Conservation (phyloP, 2,113 vertebrate species). For the Spilogale gracilis region DNA sequence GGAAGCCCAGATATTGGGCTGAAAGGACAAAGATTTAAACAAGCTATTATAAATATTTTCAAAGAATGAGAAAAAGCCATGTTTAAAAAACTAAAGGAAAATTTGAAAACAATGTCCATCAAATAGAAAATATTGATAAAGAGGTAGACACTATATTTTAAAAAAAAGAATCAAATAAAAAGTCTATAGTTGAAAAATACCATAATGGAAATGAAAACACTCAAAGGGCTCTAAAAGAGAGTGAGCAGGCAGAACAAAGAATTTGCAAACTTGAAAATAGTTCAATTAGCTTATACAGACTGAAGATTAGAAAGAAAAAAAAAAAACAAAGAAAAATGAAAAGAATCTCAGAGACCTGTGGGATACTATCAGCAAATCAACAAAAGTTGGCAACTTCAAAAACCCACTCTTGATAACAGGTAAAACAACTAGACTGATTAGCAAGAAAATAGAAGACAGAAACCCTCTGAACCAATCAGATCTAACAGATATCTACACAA, state of each 20-base stretch:
- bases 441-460: neutral
- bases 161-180: neutral
- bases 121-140: conserved; percentile 4
- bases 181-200: neutral
- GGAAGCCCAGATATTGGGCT: neutral
- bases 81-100: neutral
- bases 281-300: neutral
- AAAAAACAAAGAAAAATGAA: neutral
- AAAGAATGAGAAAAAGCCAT: neutral
- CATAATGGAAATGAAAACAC: neutral
- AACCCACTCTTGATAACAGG: neutral
- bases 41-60: neutral
- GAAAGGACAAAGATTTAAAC: neutral
- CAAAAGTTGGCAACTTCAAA: neutral
- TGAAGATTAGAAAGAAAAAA: conserved; percentile 6
- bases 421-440: neutral
- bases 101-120: neutral
- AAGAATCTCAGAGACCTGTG: neutral
- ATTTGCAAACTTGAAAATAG: neutral
- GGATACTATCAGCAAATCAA: neutral
- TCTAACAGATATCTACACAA: neutral
- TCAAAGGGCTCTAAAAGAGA: neutral
- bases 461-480: neutral
- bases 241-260: neutral
- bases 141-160: neutral